Conservation (phyloP, 2,797 vertebrate species). For the Novumbra hubbsi region DNA sequence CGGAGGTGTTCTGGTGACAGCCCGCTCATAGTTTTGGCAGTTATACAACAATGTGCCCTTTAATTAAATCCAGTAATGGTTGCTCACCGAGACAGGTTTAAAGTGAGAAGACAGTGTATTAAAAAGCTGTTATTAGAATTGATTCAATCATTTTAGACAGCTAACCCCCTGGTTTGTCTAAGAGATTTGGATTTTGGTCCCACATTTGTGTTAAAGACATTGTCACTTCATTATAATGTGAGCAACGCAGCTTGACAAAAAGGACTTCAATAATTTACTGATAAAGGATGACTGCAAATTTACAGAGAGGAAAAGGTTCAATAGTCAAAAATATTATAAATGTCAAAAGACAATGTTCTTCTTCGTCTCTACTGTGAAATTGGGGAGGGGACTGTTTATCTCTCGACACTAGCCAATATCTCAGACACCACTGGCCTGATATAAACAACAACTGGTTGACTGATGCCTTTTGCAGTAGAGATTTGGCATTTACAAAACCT, state of each 20-base stretch:
- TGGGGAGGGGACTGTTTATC: neutral
- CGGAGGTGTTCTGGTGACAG: neutral
- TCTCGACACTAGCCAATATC: too few species aligned
- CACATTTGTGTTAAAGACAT: neutral
- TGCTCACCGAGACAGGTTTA: neutral
- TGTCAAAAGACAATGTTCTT: neutral
- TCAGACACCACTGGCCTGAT: too few species aligned
- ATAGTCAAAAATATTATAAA: neutral
- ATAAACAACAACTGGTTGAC: too few species aligned
- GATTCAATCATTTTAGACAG: conserved; percentile 6
- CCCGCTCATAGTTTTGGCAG: neutral
- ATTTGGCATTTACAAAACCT: too few species aligned
- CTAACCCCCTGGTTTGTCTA: neutral
- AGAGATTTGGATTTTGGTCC: conserved; percentile 13
- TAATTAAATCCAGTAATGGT: neutral
- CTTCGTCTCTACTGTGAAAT: neutral
- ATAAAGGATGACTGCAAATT: neutral
- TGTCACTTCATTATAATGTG: neutral
- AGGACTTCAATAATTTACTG: neutral
- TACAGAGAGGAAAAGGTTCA: neutral
- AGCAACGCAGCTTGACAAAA: neutral
- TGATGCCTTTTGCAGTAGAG: too few species aligned
- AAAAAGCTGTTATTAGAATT: conserved; percentile 6
- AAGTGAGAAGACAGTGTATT: conserved; percentile 1
- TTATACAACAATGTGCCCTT: neutral